Percentiles rank a stretch among this genome's conserved stretches.
Conservation (phyloP, 2,888 invertebrate genomes). For the Orgyia antiqua region DNA sequence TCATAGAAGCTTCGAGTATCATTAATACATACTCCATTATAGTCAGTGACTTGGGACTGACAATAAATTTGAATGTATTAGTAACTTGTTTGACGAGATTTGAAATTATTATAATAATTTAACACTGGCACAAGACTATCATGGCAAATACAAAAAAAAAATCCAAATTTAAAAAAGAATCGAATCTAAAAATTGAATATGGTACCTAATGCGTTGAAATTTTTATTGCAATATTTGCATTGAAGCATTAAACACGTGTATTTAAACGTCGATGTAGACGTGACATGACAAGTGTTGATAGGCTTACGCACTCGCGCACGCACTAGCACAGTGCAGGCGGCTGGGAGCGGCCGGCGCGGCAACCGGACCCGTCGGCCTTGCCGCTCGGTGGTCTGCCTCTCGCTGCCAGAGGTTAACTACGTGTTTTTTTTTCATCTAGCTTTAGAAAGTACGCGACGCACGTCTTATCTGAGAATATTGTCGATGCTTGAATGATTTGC, state of each 20-base stretch:
- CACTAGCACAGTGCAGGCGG: conserved; percentile 24
- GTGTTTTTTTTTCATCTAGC: conserved; percentile 70
- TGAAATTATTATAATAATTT: too few species aligned
- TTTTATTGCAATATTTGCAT: conserved; percentile 15
- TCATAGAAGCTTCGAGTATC: too few species aligned
- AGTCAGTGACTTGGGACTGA: too few species aligned
- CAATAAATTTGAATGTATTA: too few species aligned
- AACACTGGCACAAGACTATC: too few species aligned
- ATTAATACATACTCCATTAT: too few species aligned
- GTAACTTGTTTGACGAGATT: too few species aligned
- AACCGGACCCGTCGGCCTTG: conserved; percentile 68
- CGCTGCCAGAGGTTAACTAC: conserved; percentile 74
- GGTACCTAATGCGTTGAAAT: too few species aligned
- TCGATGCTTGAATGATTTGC: conserved; percentile 13
- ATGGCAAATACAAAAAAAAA: too few species aligned
- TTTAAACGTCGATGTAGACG: conserved; percentile 18
- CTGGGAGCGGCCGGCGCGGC: conserved; percentile 22
- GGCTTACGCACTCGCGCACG: conserved; percentile 34
- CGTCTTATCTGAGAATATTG: conserved; percentile 25
- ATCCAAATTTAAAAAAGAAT: too few species aligned
- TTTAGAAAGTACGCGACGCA: conserved; percentile 64
- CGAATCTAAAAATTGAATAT: too few species aligned
- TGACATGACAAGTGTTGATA: conserved; percentile 6
- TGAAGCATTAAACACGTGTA: conserved; percentile 19
- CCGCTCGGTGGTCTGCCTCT: conserved; percentile 59